phyloP scores from a whole-genome alignment of 1,140 invertebrate genomes.

The Rhizoglyphus robini region DNA sequence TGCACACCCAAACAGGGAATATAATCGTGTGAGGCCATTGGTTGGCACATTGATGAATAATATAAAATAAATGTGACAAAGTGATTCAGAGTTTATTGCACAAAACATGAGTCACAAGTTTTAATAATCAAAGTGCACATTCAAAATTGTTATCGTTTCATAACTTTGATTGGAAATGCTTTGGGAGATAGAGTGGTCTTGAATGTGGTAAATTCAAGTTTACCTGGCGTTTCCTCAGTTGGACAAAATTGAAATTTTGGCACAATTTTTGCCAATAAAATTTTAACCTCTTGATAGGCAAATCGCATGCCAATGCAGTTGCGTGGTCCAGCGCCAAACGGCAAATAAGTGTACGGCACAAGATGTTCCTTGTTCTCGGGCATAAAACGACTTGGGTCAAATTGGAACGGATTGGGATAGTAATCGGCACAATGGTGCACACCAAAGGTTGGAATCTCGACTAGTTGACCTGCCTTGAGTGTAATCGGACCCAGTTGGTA shows the following conservation, averaged over 20 bases:
- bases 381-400: slow-evolving; percentile 58
- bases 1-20: no score
- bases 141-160: not conserved
- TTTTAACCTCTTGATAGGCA: slow-evolving; percentile 43
- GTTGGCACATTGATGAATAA: no score
- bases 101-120: no score
- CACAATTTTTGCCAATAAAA: slow-evolving; percentile 36
- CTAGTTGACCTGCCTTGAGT: slow-evolving; percentile 43
- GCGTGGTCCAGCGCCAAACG: slow-evolving; percentile 34
- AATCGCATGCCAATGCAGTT: slow-evolving; percentile 40
- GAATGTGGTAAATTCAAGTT: not conserved
- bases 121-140: no score
- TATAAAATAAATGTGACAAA: no score
- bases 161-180: not conserved
- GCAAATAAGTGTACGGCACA: slow-evolving; percentile 36
- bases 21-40: no score
- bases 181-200: not conserved
- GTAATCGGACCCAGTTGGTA: slow-evolving; percentile 45
- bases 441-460: slow-evolving; percentile 33
- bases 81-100: no score
- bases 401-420: slow-evolving; percentile 53
- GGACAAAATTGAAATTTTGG: slow-evolving; percentile 31
- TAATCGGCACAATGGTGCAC: slow-evolving; percentile 50
- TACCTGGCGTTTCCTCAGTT: not conserved
- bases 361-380: slow-evolving; percentile 30